Base-by-base conservation (phyloP, 2,797 vertebrate species). In the Syngnathus rostellatus region DNA sequence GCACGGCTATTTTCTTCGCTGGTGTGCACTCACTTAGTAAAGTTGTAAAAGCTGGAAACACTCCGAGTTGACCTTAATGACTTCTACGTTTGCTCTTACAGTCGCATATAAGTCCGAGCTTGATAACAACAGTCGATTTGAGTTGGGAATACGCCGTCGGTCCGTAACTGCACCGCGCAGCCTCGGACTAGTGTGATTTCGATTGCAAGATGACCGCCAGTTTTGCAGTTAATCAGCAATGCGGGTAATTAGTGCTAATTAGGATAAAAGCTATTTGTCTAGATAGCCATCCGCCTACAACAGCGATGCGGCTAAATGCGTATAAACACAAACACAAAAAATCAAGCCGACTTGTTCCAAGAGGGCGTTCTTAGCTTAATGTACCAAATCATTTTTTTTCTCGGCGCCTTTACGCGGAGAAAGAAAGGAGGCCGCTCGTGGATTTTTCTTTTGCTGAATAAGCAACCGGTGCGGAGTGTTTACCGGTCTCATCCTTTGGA, bases 191-290 rank as follows among this genome's bases (percentile, higher is more conserved):
- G 21, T 39, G 37, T 11, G 46, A 0, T 11, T 14, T 61, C 71
- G 70, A 77, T 7, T 31, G 60, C 63, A 58, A 81, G 70, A 75
- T 66, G 62, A 57, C 69, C n/a, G 51, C 76, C 77, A 79, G 78
- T 86, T 79, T 72, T 82, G 81, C 82, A 72, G 77, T 81, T 86
- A 86, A 87, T 86, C 86, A 77, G 79, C 78, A 78, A 77, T 71
- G 71, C 77, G 78, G 71, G 63, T 88, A 86, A 87, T 87, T 86
- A 86, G 81, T 78, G 79, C 80, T 87, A 85, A 85, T 87, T 86
- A 87, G 79, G 78, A 83, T 87, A 87, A 87, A 87, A 83, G 83
- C 77, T 72, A 79, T 87, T 85, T 66, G 77, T 86, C 83, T 85
- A 71, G 85, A 85, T 81, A 85, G 83, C 79, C 83, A 82, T 85